These are phyloP conservation scores for Loriculus beryllinus DNA, from an alignment of 2,797 vertebrate genomes.

Conservation along the genomic window DNA sequence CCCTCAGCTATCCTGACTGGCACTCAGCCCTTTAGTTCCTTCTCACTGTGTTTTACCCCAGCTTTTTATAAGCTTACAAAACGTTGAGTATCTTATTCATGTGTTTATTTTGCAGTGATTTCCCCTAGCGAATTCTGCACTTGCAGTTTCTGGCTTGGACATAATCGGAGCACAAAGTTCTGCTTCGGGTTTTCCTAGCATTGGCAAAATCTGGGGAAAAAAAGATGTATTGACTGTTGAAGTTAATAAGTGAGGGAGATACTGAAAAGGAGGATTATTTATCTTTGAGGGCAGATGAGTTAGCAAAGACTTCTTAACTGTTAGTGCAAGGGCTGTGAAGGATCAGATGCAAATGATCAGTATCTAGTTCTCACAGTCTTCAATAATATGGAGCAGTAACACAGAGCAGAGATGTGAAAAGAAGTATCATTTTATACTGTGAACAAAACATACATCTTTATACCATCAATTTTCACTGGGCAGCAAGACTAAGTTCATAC, in stretches of 20 bases:
- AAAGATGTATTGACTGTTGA: neutral
- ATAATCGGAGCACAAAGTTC: neutral
- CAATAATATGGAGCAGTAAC: neutral
- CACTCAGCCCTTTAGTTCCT: conserved; percentile 9
- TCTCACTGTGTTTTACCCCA: conserved; percentile 13
- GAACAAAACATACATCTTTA: neutral
- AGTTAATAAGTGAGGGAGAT: neutral
- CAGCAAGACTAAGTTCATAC: neutral
- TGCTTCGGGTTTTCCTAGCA: neutral
- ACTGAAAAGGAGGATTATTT: neutral
- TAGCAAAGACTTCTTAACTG: neutral
- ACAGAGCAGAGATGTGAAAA: neutral
- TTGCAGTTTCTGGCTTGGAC: conserved; percentile 6
- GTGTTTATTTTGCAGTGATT: conserved; percentile 41
- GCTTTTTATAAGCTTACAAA: conserved; percentile 36
- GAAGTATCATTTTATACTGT: neutral
- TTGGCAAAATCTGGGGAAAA: neutral
- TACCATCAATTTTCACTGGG: neutral
- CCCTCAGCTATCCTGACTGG: neutral
- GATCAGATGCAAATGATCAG: neutral
- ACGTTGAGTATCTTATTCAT: neutral
- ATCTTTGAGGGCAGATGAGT: neutral
- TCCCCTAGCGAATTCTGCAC: neutral
- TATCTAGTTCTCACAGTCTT: neutral
- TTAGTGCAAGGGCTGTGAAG: neutral